Evolutionary conservation across 2,888 invertebrate genomes (phyloP), one percentile per base, ranked within the genome.

Genomic region (Lasioglossum villosulum): DNA sequence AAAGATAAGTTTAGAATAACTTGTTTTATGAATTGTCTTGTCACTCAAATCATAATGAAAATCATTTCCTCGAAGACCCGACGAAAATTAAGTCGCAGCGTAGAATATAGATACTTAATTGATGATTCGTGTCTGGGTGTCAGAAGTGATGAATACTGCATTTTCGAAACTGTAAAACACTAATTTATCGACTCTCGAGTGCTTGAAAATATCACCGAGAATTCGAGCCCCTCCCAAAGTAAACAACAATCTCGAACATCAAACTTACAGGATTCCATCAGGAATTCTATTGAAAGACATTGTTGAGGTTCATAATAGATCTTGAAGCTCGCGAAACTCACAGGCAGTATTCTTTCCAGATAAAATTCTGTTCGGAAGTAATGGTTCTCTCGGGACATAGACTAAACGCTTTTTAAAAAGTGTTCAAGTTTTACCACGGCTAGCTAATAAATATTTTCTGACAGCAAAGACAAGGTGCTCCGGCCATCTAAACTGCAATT

Each of bases 1-100:
- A 63, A 63, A 63, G 63, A 63, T 66, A 66, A 66, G 66, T 66
- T 66, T 66, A 66, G 66, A 66, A 66, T 66, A 66, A 66, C 66
- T 34, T 66, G 66, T 66, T 66, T 66, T 66, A 66, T 66, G 66
- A 66, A 66, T 66, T 30, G 66, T 34, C 66, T 66, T 34, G 66
- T 66, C 66, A 66, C 66, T 66, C 34, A 66, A 19, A 66, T 66
- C 34, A 30, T 30, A 34, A 66, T 66, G 66, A 19, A 66, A 63
- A 63, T 63, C 63, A 63, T 63, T 66, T 66, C 66, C 34, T 66
- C 66, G 34, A 30, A 34, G 66, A 34, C 10, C 34, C 19, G 34
- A 30, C 34, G 34, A 66, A 66, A 34, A 66, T 30, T 34, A 66
- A 66, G 30, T 66, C 34, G 34, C 8, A 30, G 23, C 34, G 34